Evolutionary conservation across 2,797 vertebrate species (phyloP), one percentile per base, ranked within the genome.

Genomic region (Rhynchonycteris naso): DNA sequence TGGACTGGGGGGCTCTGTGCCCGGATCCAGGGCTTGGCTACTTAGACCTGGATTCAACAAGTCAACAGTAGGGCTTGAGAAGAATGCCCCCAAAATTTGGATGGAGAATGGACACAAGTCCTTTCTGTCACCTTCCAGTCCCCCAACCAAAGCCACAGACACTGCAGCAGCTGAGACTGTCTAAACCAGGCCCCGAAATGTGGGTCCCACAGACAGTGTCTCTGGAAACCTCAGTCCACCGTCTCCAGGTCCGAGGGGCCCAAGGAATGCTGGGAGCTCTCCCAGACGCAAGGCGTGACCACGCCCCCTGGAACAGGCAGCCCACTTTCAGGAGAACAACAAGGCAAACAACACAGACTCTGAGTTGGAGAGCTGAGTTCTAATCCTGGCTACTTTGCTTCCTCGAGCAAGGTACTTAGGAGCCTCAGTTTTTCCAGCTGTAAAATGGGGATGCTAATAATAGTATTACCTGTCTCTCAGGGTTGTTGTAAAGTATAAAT

Each of bases 181-280:
- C 35, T 43, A 66, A 66, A 35, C 6, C 1, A 56, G 69, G 26
- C 54, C 2, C 8, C n/a, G 79, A 76, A 82, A 38, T 3, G 6
- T 38, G 38, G 61, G 21, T 24, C 35, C 9, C 16, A 26, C 30
- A 24, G 35, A 18, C 1, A 0, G 58, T 1, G 0, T 56, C 22
- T 2, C 1, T 9, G 78, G 35, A 15, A 50, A 54, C 15, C 63
- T 83, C 22, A 18, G 69, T 18, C 61, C 35, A 65, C 6, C 19
- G 59, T 26, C 24, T 15, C 47, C 28, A 38, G 59, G 35, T 24
- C 58, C 68, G 11, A 5, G 19, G 38, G 33, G 9, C 18, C 84
- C 76, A 19, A 74, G 47, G 43, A 65, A 56, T 22, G 58, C 28
- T 6, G 43, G 4, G 22, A 12, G 35, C 75, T 24, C 68, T 66